Evolutionary conservation across 1,140 invertebrate species (phyloP).

Genomic region (Steinernema khuongi): DNA sequence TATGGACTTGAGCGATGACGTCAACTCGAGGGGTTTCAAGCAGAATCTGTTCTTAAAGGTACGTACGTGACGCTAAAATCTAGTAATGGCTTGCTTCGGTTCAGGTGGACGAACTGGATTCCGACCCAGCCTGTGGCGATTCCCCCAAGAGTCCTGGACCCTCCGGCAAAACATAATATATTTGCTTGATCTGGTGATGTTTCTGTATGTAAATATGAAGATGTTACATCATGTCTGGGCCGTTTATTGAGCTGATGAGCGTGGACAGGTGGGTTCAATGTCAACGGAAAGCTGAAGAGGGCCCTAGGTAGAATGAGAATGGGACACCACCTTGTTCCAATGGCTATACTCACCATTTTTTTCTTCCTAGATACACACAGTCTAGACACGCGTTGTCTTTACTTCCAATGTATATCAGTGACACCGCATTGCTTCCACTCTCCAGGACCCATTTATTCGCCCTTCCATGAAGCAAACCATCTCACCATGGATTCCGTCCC

Average conservation of each 20-base stretch:
- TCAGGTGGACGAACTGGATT: slow-evolving; percentile 43
- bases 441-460: too few relatives aligned
- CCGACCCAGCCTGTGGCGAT: slow-evolving; percentile 33
- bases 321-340: too few relatives aligned
- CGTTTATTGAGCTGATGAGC: background rate
- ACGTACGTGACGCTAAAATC: slow-evolving; percentile 32
- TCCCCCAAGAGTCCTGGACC: slow-evolving; percentile 15
- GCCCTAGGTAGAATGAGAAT: too few relatives aligned
- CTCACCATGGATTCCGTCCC: too few relatives aligned
- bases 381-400: too few relatives aligned
- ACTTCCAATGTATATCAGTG: too few relatives aligned
- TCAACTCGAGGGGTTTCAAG: slow-evolving; percentile 27
- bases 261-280: background rate
- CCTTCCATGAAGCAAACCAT: too few relatives aligned
- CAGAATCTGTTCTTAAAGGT: slow-evolving; percentile 42
- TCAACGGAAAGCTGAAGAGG: too few relatives aligned
- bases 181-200: slow-evolving; percentile 13
- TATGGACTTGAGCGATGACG: background rate
- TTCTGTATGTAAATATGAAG: slow-evolving; percentile 18
- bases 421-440: too few relatives aligned
- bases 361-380: too few relatives aligned
- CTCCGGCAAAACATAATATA: slow-evolving; percentile 14
- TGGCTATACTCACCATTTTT: too few relatives aligned
- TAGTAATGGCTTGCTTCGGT: slow-evolving; percentile 21
- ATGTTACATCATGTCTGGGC: background rate